Percentiles rank a stretch among this genome's conserved stretches.
Conservation (phyloP, 2,888 invertebrate species). For the Timema cristinae region DNA sequence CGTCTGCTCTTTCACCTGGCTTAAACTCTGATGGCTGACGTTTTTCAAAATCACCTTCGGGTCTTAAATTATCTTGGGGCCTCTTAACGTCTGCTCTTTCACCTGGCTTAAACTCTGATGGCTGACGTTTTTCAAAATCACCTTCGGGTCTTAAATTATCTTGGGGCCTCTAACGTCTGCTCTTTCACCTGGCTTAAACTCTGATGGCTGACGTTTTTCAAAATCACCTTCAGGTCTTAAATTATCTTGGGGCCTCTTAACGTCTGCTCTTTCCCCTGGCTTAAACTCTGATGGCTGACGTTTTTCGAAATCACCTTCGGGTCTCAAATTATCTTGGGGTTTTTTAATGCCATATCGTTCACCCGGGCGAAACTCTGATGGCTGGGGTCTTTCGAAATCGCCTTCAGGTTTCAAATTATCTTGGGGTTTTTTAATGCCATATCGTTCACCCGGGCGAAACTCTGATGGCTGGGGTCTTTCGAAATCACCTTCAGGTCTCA, state of each 20-base stretch:
- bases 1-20: slow-evolving; percentile 35
- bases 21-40: slow-evolving; percentile 38
- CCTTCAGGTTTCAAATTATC: slow-evolving; percentile 46
- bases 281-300: slow-evolving; percentile 45
- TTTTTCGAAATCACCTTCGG: slow-evolving; percentile 58
- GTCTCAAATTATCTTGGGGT: slow-evolving; percentile 58
- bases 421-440: slow-evolving; percentile 40
- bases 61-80: slow-evolving; percentile 41
- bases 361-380: slow-evolving; percentile 40
- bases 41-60: slow-evolving; percentile 51
- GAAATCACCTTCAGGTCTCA: slow-evolving; percentile 62
- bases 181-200: slow-evolving; percentile 29
- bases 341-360: slow-evolving; percentile 45
- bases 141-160: slow-evolving; percentile 43
- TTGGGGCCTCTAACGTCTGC: slow-evolving; percentile 40
- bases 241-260: slow-evolving; percentile 43
- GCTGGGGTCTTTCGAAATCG: slow-evolving; percentile 44
- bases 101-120: slow-evolving; percentile 37
- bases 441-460: slow-evolving; percentile 30
- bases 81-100: slow-evolving; percentile 39
- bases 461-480: slow-evolving; percentile 32
- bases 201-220: slow-evolving; percentile 42
- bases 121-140: slow-evolving; percentile 36
- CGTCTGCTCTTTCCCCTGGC: slow-evolving; percentile 34
- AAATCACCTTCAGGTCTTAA: slow-evolving; percentile 52